These are phyloP conservation scores for Lycaena phlaeas DNA, from an alignment of 2,888 invertebrate species.

Conservation along the genomic window DNA sequence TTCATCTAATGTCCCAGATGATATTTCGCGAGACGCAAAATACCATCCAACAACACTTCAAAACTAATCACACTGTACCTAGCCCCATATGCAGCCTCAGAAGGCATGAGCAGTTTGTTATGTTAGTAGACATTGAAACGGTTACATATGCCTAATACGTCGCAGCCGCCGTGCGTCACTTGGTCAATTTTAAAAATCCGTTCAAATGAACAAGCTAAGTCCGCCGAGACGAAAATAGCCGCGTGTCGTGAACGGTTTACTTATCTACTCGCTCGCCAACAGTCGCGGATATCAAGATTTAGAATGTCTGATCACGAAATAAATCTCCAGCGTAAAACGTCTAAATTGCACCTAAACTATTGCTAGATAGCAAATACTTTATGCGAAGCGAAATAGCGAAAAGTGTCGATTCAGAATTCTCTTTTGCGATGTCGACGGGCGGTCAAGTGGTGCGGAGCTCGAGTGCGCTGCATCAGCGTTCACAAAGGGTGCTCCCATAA, in stretches of 20 bases:
- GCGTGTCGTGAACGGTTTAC: constrained; percentile 24
- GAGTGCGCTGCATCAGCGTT: constrained; percentile 46
- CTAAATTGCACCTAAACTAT: too few species aligned
- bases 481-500: constrained; percentile 41
- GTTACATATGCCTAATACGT: constrained; percentile 39
- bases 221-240: constrained; percentile 53
- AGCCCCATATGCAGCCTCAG: constrained; percentile 57
- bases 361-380: too few species aligned
- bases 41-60: constrained; percentile 34
- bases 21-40: constrained; percentile 38
- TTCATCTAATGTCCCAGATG: constrained; percentile 22
- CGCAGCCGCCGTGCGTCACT: constrained; percentile 59
- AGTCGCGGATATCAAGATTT: constrained; percentile 30
- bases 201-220: constrained; percentile 29
- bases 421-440: constrained; percentile 35
- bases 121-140: constrained; percentile 69
- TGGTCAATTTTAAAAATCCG: constrained; percentile 36
- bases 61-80: constrained; percentile 59
- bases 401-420: constrained; percentile 48
- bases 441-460: constrained; percentile 59
- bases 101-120: constrained; percentile 61
- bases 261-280: constrained; percentile 12
- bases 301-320: constrained; percentile 1
- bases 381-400: too few species aligned
- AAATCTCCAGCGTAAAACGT: too few species aligned